phyloP scores from a whole-genome alignment of 2,113 vertebrate genomes.

The Phycodurus eques region DNA sequence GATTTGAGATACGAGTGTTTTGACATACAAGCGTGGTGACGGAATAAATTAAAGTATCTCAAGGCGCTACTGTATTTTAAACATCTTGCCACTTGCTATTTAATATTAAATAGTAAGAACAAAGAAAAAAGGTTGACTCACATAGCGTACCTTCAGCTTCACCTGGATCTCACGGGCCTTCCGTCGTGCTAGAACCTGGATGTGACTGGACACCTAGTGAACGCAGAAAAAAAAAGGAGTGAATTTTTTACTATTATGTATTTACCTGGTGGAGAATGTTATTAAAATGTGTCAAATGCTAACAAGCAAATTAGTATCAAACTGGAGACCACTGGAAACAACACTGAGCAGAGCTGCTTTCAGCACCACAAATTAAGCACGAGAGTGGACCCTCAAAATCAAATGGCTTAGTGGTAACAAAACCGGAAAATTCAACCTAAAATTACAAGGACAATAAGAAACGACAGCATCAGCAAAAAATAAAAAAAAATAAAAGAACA shows the following conservation, averaged over 20 bases:
- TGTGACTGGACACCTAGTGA: conserved; percentile 92
- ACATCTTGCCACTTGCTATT: not conserved
- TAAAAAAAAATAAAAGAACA: no score
- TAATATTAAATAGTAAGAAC: not conserved
- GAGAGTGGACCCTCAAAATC: no score
- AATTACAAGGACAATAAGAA: not conserved
- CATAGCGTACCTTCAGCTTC: conserved; percentile 92
- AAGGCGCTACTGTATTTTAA: not conserved
- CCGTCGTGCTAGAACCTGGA: conserved; percentile 92
- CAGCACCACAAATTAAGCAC: no score
- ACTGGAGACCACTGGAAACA: not conserved
- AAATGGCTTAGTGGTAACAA: no score
- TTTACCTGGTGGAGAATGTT: not conserved
- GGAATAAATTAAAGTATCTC: not conserved
- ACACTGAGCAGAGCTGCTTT: not conserved
- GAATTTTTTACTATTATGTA: not conserved
- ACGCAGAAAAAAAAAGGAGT: conserved; percentile 14
- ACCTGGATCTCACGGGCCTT: conserved; percentile 97
- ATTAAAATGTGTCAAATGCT: not conserved
- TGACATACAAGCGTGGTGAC: not conserved
- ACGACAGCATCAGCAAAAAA: not conserved
- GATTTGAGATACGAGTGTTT: not conserved
- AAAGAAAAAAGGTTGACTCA: conserved; percentile 57
- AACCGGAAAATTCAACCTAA: no score
- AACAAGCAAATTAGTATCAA: not conserved